phyloP scores from a whole-genome alignment of 2,888 invertebrate genomes.

The Phyllotreta striolata region DNA sequence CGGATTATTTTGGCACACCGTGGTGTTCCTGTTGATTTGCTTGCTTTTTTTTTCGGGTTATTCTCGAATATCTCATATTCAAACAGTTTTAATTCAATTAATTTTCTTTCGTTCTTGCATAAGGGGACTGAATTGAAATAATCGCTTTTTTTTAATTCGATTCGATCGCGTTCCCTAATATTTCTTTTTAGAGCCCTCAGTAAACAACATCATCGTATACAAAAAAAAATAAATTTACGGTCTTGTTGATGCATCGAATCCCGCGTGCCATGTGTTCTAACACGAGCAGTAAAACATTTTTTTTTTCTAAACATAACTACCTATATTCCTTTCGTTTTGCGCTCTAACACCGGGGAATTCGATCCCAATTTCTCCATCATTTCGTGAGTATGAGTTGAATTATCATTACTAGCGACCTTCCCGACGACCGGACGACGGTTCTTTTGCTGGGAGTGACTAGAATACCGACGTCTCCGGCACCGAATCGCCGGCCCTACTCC shows the following conservation, averaged over 20 bases:
- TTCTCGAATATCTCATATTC: too few species aligned
- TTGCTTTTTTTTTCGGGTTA: too few species aligned
- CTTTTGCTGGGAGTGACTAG: constrained; percentile 70
- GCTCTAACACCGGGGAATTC: too few species aligned
- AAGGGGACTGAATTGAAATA: too few species aligned
- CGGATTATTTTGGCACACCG: too few species aligned
- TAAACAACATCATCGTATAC: constrained; percentile 21
- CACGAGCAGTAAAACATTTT: neutral
- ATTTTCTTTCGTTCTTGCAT: too few species aligned
- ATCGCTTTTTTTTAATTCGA: constrained; percentile 9
- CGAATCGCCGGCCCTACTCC: constrained; percentile 51
- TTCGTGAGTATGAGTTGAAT: too few species aligned
- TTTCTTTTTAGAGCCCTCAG: constrained; percentile 20
- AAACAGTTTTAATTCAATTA: too few species aligned
- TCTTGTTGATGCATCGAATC: constrained; percentile 22
- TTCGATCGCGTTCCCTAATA: constrained; percentile 11
- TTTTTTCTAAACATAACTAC: neutral
- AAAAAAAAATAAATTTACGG: constrained; percentile 25
- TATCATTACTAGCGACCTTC: constrained; percentile 67
- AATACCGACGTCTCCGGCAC: constrained; percentile 60
- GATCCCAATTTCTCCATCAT: too few species aligned
- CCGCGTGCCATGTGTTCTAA: constrained; percentile 25
- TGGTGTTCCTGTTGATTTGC: too few species aligned
- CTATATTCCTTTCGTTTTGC: neutral
- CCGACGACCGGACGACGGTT: constrained; percentile 69